Conservation (phyloP, 2,797 vertebrate genomes). For the Aulostomus chinensis region DNA sequence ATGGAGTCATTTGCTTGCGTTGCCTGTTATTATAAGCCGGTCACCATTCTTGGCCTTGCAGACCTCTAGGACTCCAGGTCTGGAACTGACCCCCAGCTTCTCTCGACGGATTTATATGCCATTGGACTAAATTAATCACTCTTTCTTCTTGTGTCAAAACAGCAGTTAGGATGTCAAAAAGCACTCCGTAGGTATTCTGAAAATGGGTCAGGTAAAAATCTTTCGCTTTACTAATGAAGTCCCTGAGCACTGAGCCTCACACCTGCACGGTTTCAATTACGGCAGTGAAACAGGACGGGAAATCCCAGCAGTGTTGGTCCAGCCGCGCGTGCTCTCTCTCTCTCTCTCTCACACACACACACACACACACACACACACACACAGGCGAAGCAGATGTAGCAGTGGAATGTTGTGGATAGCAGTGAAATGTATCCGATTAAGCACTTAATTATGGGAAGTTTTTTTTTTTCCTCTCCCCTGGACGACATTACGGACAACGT, state of each 20-base stretch:
- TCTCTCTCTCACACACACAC: too few relatives aligned
- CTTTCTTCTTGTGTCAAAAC: constrained; percentile 48
- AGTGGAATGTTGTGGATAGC: too few relatives aligned
- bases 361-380: too few relatives aligned
- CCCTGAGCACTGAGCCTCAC: constrained; percentile 53
- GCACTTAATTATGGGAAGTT: too few relatives aligned
- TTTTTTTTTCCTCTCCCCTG: too few relatives aligned
- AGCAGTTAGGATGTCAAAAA: constrained; percentile 24
- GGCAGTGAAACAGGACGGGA: constrained; percentile 40
- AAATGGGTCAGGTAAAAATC: constrained; percentile 68
- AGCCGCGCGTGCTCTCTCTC: too few relatives aligned
- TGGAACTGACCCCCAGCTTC: constrained; percentile 9
- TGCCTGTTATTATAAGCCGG: not conserved
- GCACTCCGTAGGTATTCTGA: constrained; percentile 16
- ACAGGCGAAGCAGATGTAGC: too few relatives aligned
- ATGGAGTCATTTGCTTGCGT: too few relatives aligned
- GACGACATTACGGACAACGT: too few relatives aligned
- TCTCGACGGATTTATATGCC: constrained; percentile 31
- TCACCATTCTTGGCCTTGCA: constrained; percentile 6
- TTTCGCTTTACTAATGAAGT: constrained; percentile 71
- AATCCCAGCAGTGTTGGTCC: constrained; percentile 44
- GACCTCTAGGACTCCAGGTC: constrained; percentile 16
- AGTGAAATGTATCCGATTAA: too few relatives aligned
- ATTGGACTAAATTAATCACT: constrained; percentile 46
- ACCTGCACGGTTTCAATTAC: constrained; percentile 72